Percentiles rank a stretch among this genome's conserved stretches.
phyloP scores from a whole-genome alignment of 2,888 invertebrate species.

The Zootermopsis nevadensis region DNA sequence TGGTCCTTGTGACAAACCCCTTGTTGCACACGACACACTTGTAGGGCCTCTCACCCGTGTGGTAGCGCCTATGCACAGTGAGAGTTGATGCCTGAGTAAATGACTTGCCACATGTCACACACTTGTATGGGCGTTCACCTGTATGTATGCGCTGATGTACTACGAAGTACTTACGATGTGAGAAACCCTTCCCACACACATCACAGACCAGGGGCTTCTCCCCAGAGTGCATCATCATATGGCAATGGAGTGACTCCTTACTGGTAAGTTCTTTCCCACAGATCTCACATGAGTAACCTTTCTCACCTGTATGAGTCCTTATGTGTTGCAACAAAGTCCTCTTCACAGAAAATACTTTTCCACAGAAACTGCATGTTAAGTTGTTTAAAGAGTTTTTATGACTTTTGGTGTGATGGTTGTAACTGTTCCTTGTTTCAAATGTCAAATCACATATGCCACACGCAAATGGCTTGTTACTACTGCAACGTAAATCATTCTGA shows the following conservation, averaged over 20 bases:
- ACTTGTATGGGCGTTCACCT: constrained; percentile 21
- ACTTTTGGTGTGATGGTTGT: constrained; percentile 39
- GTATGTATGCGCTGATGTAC: constrained; percentile 19
- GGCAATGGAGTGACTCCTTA: constrained; percentile 15
- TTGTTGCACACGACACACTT: constrained; percentile 16
- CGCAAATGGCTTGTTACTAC: constrained; percentile 32
- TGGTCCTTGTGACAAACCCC: constrained; percentile 6
- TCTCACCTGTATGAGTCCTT: constrained; percentile 13
- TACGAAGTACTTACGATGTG: constrained; percentile 25
- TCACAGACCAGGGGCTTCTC: constrained; percentile 23
- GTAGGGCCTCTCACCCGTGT: constrained; percentile 12
- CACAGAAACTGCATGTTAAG: constrained; percentile 20
- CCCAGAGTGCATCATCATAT: constrained; percentile 24
- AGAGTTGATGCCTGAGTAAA: constrained; percentile 18
- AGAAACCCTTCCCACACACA: constrained; percentile 24
- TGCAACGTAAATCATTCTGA: neutral
- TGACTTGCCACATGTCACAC: constrained; percentile 8
- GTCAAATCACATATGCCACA: constrained; percentile 35
- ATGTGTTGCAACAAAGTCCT: constrained; percentile 22
- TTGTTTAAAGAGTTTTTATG: neutral
- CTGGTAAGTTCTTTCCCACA: constrained; percentile 25
- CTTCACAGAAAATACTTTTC: constrained; percentile 31
- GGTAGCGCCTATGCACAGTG: constrained; percentile 25
- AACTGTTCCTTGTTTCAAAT: constrained; percentile 32
- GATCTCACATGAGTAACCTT: neutral